phyloP scores from a whole-genome alignment of 2,797 vertebrate species.

The Tangara arthus region DNA sequence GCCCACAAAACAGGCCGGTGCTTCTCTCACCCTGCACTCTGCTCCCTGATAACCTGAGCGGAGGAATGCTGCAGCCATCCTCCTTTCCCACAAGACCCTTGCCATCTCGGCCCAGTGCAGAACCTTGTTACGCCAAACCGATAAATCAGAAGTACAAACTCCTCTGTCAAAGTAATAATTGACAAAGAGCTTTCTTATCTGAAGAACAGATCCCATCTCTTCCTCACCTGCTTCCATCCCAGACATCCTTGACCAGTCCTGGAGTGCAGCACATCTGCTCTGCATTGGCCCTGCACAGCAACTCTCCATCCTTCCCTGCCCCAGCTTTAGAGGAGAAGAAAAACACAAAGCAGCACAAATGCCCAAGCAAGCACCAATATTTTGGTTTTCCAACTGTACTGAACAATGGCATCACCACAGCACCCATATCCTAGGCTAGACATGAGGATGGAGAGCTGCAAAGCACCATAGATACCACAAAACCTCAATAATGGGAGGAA shows the following conservation, averaged over 20 bases:
- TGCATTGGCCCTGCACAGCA: neutral
- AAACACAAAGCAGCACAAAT: neutral
- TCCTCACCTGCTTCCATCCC: neutral
- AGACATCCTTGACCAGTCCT: accelerated
- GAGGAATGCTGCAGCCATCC: neutral
- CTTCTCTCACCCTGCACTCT: neutral
- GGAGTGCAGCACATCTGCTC: neutral
- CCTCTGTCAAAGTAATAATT: too few species aligned
- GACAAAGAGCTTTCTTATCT: too few species aligned
- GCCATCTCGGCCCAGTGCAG: too few species aligned
- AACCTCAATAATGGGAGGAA: neutral
- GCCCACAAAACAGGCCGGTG: neutral
- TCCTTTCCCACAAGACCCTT: neutral
- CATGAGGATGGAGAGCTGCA: neutral
- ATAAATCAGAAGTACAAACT: too few species aligned
- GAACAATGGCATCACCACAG: neutral
- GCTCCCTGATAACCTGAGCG: neutral
- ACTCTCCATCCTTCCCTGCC: neutral
- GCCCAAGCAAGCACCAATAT: neutral
- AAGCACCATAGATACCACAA: neutral
- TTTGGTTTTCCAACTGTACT: neutral
- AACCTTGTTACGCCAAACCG: too few species aligned
- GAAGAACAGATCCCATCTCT: neutral
- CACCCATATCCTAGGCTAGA: neutral
- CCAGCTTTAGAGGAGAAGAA: neutral